Conservation (phyloP, 2,888 invertebrate species). For the Morpho deidamia region DNA sequence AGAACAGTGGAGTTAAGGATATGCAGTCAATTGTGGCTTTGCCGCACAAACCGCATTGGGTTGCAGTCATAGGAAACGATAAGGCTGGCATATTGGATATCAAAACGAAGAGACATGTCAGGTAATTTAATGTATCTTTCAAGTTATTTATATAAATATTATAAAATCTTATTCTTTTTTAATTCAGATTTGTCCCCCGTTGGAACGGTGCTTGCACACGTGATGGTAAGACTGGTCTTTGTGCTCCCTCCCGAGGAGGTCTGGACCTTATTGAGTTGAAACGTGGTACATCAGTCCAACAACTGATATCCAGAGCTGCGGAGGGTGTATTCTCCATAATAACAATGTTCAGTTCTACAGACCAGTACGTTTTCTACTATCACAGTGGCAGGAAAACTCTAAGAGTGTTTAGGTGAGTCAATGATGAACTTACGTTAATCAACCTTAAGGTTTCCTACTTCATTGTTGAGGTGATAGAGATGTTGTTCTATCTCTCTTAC, state of each 20-base stretch:
- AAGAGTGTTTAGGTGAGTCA: constrained; percentile 88
- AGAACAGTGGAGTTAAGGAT: constrained; percentile 80
- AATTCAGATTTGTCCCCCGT: constrained; percentile 84
- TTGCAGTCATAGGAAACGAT: constrained; percentile 93
- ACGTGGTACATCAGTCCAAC: constrained; percentile 91
- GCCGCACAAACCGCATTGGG: constrained; percentile 90
- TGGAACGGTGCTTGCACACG: constrained; percentile 95
- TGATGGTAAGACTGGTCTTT: constrained; percentile 94
- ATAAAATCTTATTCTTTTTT: not conserved
- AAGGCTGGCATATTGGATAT: constrained; percentile 95
- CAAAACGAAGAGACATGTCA: constrained; percentile 90
- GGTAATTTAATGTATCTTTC: constrained; percentile 57
- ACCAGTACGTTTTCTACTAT: constrained; percentile 97
- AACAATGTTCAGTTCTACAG: constrained; percentile 94
- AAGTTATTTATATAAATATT: too few relatives aligned
- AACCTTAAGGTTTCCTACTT: too few relatives aligned
- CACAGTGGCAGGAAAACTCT: constrained; percentile 97
- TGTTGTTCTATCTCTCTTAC: too few relatives aligned
- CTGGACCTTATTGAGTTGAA: constrained; percentile 95
- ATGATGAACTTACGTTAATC: too few relatives aligned
- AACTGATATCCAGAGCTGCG: constrained; percentile 95
- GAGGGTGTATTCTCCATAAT: constrained; percentile 98
- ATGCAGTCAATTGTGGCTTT: constrained; percentile 86
- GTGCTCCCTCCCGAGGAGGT: constrained; percentile 95
- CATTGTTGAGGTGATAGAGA: too few relatives aligned